phyloP scores from a whole-genome alignment of 1,140 invertebrate genomes.

The Rhizoglyphus robini region DNA sequence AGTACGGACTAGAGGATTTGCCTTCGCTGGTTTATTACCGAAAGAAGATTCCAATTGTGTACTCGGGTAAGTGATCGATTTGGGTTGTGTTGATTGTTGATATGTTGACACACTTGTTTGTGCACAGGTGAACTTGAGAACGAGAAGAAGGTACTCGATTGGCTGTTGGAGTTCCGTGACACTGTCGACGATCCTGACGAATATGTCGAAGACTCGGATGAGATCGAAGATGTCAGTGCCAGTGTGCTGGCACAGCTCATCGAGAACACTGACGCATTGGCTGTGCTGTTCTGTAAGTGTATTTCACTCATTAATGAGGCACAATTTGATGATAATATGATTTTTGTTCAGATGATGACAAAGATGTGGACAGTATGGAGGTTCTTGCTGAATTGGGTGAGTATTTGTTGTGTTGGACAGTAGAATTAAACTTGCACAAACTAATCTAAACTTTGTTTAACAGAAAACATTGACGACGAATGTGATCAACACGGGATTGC shows the following conservation, averaged over 20 bases:
- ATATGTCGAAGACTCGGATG: slow-evolving; percentile 61
- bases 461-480: slow-evolving; percentile 80
- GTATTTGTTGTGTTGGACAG: no score
- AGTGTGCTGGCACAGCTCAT: slow-evolving; percentile 53
- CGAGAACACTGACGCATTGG: slow-evolving; percentile 62
- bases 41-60: slow-evolving; percentile 84
- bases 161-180: slow-evolving; percentile 28
- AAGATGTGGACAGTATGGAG: slow-evolving; percentile 60
- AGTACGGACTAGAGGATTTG: slow-evolving; percentile 69
- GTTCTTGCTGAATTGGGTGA: slow-evolving; percentile 63
- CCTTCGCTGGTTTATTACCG: slow-evolving; percentile 83
- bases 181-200: slow-evolving; percentile 25
- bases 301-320: slow-evolving; percentile 1
- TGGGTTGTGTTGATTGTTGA: slow-evolving; percentile 27
- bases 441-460: no score
- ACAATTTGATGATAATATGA: not conserved
- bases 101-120: slow-evolving; percentile 12
- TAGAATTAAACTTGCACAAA: no score
- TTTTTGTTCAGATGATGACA: slow-evolving; percentile 28
- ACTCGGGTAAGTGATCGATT: no score
- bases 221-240: slow-evolving; percentile 79
- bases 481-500: slow-evolving; percentile 58
- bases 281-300: slow-evolving; percentile 30
- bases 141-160: slow-evolving; percentile 29
- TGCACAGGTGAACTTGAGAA: slow-evolving; percentile 29